phyloP scores from a whole-genome alignment of 2,888 invertebrate species.

The Lottia gigantea region DNA sequence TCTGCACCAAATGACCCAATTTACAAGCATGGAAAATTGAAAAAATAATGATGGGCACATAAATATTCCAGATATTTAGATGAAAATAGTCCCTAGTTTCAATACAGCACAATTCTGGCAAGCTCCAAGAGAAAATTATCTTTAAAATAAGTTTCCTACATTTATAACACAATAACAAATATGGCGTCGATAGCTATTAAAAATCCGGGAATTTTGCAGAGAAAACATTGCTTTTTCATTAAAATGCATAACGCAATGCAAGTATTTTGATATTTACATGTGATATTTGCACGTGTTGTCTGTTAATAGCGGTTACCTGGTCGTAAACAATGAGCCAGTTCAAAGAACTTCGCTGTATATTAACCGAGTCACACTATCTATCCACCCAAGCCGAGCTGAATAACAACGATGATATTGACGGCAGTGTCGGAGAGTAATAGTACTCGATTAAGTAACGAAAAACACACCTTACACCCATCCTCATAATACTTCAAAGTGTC shows the following conservation, averaged over 20 bases:
- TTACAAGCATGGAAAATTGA: not conserved
- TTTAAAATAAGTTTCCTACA: not conserved
- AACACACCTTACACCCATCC: no score
- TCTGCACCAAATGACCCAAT: no score
- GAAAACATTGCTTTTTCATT: not conserved
- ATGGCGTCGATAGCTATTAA: constrained; percentile 11
- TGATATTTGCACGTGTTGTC: not conserved
- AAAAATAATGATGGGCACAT: not conserved
- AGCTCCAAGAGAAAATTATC: not conserved
- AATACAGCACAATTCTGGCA: not conserved
- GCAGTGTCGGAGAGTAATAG: no score
- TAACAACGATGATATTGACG: no score
- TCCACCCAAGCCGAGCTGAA: no score
- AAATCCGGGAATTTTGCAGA: not conserved
- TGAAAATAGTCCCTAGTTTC: not conserved
- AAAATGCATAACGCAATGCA: no score
- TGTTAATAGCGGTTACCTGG: not conserved
- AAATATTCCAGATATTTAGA: not conserved
- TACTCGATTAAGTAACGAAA: no score
- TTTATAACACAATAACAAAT: constrained; percentile 10
- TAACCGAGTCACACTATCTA: not conserved
- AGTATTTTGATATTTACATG: no score
- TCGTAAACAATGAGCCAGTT: constrained; percentile 1
- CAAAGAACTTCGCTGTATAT: constrained; percentile 1
- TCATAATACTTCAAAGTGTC: no score